Percentiles rank a stretch among this genome's conserved stretches.
Conservation (phyloP, 2,113 vertebrate species). For the Scalopus aquaticus region DNA sequence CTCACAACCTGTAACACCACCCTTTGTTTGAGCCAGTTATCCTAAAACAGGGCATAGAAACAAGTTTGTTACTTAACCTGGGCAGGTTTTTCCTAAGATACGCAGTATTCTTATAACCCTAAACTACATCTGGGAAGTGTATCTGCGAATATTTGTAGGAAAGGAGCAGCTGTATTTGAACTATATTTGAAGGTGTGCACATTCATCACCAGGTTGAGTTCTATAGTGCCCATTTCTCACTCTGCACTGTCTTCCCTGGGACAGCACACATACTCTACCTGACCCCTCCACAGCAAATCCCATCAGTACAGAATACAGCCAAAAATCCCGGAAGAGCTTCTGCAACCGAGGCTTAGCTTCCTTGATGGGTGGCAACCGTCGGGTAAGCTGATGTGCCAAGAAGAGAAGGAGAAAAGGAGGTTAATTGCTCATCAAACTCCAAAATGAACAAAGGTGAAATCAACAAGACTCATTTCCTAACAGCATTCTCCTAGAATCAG, state of each 20-base stretch:
- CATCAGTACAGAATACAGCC: constrained; percentile 98
- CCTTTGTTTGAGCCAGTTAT: neutral
- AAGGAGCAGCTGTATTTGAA: neutral
- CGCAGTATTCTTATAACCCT: neutral
- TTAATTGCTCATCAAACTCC: neutral
- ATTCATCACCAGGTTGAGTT: neutral
- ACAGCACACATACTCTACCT: constrained; percentile 83
- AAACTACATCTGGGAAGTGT: neutral
- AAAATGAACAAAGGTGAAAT: neutral
- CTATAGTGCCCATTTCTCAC: neutral
- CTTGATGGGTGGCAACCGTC: constrained; percentile 94
- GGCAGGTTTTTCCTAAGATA: neutral
- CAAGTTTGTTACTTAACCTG: neutral
- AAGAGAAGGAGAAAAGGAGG: neutral
- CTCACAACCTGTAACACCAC: neutral
- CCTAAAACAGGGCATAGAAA: neutral
- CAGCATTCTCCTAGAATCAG: neutral
- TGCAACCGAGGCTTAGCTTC: constrained; percentile 96
- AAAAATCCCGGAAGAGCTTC: constrained; percentile 98
- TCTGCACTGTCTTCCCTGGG: neutral
- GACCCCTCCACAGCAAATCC: constrained; percentile 97
- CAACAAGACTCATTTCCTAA: neutral
- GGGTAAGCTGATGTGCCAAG: constrained; percentile 88
- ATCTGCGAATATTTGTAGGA: neutral
- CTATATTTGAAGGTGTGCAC: neutral